These are phyloP conservation scores for Theonella swinhoei DNA, from an alignment of 37 sponge, comb jelly and placozoan genomes.

Conservation along the genomic window DNA sequence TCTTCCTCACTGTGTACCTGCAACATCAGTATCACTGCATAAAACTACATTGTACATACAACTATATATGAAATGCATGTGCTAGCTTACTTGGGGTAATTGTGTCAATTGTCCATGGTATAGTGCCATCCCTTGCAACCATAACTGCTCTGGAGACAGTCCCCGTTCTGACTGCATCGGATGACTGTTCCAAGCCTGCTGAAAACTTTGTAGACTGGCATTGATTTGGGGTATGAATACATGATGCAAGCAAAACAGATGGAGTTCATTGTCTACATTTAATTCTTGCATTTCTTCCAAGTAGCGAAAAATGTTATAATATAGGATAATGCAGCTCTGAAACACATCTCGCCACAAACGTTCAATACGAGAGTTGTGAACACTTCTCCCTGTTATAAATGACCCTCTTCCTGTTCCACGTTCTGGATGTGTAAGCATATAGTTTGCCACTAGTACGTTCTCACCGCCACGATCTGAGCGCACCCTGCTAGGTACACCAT, in stretches of 20 bases:
- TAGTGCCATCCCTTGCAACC: not conserved
- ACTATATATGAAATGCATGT: too few relatives aligned
- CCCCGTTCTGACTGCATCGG: not conserved
- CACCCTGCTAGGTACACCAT: conserved; percentile 56
- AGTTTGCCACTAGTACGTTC: conserved; percentile 48
- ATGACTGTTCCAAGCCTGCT: not conserved
- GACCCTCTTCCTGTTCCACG: conserved; percentile 28
- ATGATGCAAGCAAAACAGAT: conserved; percentile 54
- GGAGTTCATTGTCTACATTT: conserved; percentile 10
- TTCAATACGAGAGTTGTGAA: conserved; percentile 69
- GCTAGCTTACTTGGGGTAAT: too few relatives aligned
- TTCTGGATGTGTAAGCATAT: conserved; percentile 53
- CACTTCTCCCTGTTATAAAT: conserved; percentile 50
- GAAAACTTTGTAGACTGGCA: not conserved
- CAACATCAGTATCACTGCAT: not conserved
- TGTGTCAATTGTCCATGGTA: too few relatives aligned
- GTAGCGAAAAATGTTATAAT: conserved; percentile 39
- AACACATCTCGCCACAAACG: conserved; percentile 64
- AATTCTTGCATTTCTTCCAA: conserved; percentile 33
- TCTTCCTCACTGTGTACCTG: not conserved
- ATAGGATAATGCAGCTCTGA: conserved; percentile 10
- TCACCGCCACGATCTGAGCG: conserved; percentile 61
- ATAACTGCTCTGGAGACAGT: not conserved
- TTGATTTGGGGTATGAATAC: conserved; percentile 12
- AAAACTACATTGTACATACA: too few relatives aligned